Percentiles rank a stretch among this genome's conserved stretches.
Evolutionary conservation across 1,140 invertebrate genomes (phyloP).

Genomic region (Macrobrachium nipponense): DNA sequence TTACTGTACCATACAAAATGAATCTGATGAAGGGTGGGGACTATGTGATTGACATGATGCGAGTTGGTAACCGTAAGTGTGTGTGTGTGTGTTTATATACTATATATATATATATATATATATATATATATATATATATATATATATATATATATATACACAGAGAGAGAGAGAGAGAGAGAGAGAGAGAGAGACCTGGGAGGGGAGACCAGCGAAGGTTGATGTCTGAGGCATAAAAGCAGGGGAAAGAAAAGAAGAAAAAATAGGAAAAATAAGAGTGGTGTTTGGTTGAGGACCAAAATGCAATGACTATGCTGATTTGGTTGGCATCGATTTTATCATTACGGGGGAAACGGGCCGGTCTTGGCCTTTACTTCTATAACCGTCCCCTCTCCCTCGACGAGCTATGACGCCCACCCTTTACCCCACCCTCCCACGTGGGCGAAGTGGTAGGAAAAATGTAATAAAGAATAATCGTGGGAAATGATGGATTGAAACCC

Average conservation of each 20-base stretch:
- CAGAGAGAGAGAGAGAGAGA: neutral
- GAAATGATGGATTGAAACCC: conserved; percentile 3
- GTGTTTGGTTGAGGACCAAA: neutral
- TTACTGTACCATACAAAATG: no score
- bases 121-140: no score
- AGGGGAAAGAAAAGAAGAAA: neutral
- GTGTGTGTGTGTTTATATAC: no score
- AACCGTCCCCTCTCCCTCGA: neutral
- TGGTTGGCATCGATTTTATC: conserved; percentile 54
- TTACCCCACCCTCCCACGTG: neutral
- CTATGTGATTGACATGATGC: no score
- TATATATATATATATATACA: no score
- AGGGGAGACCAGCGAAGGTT: neutral
- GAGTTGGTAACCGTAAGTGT: no score
- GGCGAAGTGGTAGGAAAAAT: conserved; percentile 2
- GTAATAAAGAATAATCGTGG: conserved; percentile 4
- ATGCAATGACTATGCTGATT: conserved; percentile 53
- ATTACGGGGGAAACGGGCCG: conserved; percentile 27
- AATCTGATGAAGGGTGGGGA: no score
- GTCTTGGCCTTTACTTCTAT: neutral
- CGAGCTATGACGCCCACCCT: neutral
- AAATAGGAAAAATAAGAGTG: no score
- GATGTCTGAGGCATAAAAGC: neutral
- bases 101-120: no score
- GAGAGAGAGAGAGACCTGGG: neutral